Conservation (phyloP, 1,140 invertebrate species). For the Orchestia grillus region DNA sequence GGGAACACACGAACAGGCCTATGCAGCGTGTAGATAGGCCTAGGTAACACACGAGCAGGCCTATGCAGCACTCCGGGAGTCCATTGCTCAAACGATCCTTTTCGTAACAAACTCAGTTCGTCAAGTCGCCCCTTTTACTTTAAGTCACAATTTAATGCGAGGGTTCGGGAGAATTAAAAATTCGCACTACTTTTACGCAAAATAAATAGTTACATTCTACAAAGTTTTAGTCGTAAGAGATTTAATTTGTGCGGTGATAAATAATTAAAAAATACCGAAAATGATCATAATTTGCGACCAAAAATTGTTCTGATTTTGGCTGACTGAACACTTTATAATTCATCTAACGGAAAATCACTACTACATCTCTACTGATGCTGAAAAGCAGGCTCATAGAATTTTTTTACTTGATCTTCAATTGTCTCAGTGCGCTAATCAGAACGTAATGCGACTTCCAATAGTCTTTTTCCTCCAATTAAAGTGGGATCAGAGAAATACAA, state of each 20-base stretch:
- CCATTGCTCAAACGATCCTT: not conserved
- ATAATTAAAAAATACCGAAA: not conserved
- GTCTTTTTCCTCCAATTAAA: not conserved
- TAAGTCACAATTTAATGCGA: constrained; percentile 26
- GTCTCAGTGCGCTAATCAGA: not conserved
- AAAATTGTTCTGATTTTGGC: not conserved
- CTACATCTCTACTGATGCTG: not conserved
- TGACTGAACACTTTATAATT: not conserved
- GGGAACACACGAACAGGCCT: not conserved
- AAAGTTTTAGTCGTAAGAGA: not conserved
- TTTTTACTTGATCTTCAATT: not conserved
- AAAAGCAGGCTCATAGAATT: no score
- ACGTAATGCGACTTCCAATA: not conserved
- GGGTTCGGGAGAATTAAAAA: not conserved
- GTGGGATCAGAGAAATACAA: not conserved
- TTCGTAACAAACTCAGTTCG: not conserved
- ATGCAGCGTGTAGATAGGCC: not conserved
- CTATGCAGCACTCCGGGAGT: not conserved
- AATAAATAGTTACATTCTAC: not conserved
- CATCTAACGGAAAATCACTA: not conserved
- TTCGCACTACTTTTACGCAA: not conserved
- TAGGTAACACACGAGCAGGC: not conserved
- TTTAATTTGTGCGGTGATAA: not conserved
- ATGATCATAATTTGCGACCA: not conserved
- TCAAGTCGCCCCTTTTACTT: not conserved